These are phyloP conservation scores for Taphrorychus bicolor DNA, from an alignment of 2,888 invertebrate species.

Conservation along the genomic window DNA sequence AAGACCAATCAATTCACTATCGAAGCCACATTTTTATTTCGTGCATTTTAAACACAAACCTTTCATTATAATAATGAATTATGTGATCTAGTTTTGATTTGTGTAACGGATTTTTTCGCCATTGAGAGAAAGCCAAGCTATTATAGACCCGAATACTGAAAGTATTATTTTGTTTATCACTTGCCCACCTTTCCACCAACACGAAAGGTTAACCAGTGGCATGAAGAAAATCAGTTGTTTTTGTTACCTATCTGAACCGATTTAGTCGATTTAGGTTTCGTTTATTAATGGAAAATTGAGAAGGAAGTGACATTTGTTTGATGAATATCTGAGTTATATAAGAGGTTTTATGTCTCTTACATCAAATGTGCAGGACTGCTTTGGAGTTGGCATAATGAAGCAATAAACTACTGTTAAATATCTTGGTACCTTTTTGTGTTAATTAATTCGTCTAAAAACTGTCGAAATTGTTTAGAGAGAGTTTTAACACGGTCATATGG, in stretches of 20 bases:
- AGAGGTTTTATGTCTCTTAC: not conserved
- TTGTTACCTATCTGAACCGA: not conserved
- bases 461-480: too few species aligned
- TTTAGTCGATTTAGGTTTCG: not conserved
- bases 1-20: too few species aligned
- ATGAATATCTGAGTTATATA: not conserved
- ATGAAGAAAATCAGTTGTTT: not conserved
- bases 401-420: too few species aligned
- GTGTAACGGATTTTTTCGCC: not conserved
- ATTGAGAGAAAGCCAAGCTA: not conserved
- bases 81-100: not conserved
- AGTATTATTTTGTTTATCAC: not conserved
- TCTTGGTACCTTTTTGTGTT: too few species aligned
- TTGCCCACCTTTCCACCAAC: not conserved
- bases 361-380: too few species aligned
- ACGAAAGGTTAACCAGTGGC: not conserved
- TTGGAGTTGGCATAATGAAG: too few species aligned
- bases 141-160: constrained; percentile 2
- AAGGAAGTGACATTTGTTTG: not conserved
- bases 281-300: not conserved
- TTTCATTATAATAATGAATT: not conserved
- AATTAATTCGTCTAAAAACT: too few species aligned
- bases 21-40: too few species aligned
- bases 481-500: too few species aligned
- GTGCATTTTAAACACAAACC: not conserved